Conservation (phyloP, 2,113 vertebrate genomes). For the Chlorodrepanis virens region DNA sequence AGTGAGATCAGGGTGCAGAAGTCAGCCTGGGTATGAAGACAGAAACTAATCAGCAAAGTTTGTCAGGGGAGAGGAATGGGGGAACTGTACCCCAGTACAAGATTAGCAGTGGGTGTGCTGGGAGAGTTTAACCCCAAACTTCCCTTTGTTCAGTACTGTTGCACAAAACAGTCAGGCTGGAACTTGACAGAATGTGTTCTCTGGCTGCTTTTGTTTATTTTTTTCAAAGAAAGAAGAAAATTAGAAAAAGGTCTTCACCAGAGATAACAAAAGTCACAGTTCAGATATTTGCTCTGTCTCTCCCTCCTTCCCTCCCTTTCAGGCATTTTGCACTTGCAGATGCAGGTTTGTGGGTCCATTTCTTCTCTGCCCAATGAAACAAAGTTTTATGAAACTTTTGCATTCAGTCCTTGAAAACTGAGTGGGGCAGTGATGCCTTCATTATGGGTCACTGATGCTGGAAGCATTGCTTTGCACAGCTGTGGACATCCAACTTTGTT, state of each 20-base stretch:
- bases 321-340: neutral
- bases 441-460: neutral
- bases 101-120: neutral
- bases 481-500: neutral
- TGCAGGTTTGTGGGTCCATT: neutral
- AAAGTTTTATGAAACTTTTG: neutral
- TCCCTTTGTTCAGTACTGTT: neutral
- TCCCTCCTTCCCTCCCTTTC: neutral
- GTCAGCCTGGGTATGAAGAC: neutral
- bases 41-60: neutral
- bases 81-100: neutral
- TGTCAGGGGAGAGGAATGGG: neutral
- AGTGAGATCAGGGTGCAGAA: conserved; percentile 23
- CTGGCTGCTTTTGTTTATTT: neutral
- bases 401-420: neutral
- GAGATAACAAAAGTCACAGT: neutral
- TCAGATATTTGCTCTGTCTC: neutral
- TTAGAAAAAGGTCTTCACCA: neutral
- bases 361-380: neutral
- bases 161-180: neutral
- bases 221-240: neutral
- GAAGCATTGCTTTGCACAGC: neutral
- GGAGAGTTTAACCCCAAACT: neutral
- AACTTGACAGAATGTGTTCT: neutral
- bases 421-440: neutral